phyloP scores from a whole-genome alignment of 2,113 vertebrate genomes.

The Erpornis zantholeuca region DNA sequence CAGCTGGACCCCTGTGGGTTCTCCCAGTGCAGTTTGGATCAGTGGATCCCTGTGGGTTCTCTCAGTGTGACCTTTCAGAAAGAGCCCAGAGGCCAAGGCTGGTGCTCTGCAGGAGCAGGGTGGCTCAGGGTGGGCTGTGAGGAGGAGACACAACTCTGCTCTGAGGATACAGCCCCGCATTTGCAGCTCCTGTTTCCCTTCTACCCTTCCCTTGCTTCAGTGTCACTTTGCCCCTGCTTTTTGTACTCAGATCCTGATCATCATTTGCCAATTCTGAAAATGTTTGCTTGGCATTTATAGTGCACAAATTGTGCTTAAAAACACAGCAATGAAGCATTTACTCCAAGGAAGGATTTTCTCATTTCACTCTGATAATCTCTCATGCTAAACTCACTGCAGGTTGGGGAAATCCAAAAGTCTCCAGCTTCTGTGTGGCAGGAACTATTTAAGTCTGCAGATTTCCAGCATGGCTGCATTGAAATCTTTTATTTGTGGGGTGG shows the following conservation, averaged over 20 bases:
- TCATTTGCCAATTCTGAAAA: not conserved
- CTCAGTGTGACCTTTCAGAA: rapidly evolving
- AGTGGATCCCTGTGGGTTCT: not conserved
- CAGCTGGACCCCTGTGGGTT: too few species aligned
- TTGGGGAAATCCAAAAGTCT: not conserved
- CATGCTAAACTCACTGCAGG: not conserved
- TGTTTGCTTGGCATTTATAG: not conserved
- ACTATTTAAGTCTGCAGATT: not conserved
- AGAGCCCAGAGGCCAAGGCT: not conserved
- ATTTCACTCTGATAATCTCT: not conserved
- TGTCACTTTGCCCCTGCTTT: not conserved
- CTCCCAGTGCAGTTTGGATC: too few species aligned
- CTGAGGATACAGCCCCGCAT: rapidly evolving
- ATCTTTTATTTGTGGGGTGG: slow-evolving; percentile 12
- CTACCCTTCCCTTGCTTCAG: not conserved
- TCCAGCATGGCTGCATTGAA: not conserved
- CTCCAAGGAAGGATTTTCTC: not conserved
- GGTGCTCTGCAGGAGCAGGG: not conserved
- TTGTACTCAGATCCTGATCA: not conserved
- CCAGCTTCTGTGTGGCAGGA: not conserved
- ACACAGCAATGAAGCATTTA: not conserved
- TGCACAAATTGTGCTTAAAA: not conserved
- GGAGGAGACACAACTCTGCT: not conserved
- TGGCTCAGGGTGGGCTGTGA: not conserved
- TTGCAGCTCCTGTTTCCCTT: rapidly evolving